phyloP scores from a whole-genome alignment of 1,140 invertebrate species.

The Brachystomella parvula region DNA sequence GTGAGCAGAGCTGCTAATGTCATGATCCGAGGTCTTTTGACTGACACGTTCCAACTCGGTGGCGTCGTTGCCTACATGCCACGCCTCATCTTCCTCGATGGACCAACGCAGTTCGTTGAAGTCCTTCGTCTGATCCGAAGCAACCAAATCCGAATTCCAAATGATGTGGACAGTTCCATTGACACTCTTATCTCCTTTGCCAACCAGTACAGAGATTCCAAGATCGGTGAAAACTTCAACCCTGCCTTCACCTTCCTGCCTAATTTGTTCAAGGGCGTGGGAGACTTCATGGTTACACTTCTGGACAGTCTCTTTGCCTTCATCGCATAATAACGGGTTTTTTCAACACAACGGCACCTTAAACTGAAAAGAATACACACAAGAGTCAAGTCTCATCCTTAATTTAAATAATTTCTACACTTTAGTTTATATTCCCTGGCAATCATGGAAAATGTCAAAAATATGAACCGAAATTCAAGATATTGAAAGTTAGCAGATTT shows the following conservation, averaged over 20 bases:
- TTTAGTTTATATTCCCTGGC: no score
- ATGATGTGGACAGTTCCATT: conserved; percentile 34
- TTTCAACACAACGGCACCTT: no score
- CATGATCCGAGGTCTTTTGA: conserved; percentile 35
- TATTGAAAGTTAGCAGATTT: no score
- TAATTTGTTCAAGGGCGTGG: conserved; percentile 32
- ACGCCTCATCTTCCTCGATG: conserved; percentile 36
- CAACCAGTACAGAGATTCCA: conserved; percentile 31
- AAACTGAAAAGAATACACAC: no score
- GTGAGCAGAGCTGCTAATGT: conserved; percentile 29
- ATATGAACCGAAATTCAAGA: no score
- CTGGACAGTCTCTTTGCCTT: conserved; percentile 36
- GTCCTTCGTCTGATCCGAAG: conserved; percentile 33
- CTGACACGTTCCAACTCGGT: conserved; percentile 32
- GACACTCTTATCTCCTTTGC: conserved; percentile 37
- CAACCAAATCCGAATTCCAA: conserved; percentile 37
- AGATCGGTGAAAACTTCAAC: conserved; percentile 29
- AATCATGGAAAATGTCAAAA: no score
- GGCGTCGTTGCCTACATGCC: conserved; percentile 38
- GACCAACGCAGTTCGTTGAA: conserved; percentile 38
- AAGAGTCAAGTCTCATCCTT: no score
- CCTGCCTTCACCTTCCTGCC: conserved; percentile 29
- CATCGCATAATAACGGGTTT: conserved; percentile 25
- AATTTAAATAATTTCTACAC: no score
- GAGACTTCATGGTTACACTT: conserved; percentile 34